phyloP scores from a whole-genome alignment of 2,888 invertebrate species.

The Mactromeris polynyma region DNA sequence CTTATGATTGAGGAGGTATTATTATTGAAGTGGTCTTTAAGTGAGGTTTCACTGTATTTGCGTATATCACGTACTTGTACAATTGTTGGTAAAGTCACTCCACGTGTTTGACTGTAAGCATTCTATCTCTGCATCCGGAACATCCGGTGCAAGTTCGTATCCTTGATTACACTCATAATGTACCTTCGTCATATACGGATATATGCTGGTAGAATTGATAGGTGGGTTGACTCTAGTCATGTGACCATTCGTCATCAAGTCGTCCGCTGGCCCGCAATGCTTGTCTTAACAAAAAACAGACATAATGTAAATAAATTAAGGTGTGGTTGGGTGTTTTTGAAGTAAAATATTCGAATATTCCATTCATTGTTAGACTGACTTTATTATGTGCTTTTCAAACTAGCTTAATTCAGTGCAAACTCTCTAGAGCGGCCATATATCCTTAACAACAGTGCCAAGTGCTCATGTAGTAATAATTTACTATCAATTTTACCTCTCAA shows the following conservation, averaged over 20 bases:
- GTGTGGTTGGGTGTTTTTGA: background rate
- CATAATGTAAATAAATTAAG: background rate
- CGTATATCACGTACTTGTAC: constrained; percentile 43
- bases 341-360: too few relatives aligned
- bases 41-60: too few relatives aligned
- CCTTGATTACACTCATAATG: constrained; percentile 47
- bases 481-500: too few relatives aligned
- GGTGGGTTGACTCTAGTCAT: background rate
- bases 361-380: too few relatives aligned
- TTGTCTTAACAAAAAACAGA: constrained; percentile 43
- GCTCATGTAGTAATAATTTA: too few relatives aligned
- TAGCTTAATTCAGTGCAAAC: too few relatives aligned
- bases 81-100: constrained; percentile 57
- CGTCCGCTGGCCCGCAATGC: constrained; percentile 39
- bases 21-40: background rate
- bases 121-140: constrained; percentile 21
- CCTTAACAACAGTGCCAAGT: too few relatives aligned
- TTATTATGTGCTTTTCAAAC: too few relatives aligned
- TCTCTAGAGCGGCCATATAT: too few relatives aligned
- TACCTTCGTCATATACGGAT: constrained; percentile 50
- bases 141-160: constrained; percentile 41
- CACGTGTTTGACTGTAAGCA: constrained; percentile 59
- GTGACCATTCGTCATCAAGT: constrained; percentile 34
- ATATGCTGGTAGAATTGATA: constrained; percentile 15
- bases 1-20: too few relatives aligned